These are phyloP conservation scores for Stenotaenia linearis DNA, from an alignment of 2,888 invertebrate species.

Conservation along the genomic window DNA sequence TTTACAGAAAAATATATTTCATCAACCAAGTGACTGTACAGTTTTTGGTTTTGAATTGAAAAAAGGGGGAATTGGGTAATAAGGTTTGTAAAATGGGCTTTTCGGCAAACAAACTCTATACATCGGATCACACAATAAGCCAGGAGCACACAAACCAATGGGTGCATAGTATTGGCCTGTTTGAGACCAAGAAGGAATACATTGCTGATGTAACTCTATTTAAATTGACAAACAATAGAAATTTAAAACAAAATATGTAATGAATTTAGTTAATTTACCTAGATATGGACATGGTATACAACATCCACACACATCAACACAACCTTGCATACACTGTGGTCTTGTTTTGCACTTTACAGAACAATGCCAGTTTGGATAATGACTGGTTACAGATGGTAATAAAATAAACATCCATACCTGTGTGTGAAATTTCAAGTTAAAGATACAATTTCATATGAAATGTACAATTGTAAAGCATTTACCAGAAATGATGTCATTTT, in stretches of 20 bases:
- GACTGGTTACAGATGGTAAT: not conserved
- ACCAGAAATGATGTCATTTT: not conserved
- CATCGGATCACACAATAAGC: not conserved
- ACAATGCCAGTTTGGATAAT: not conserved
- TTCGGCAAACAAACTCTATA: not conserved
- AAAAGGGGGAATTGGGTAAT: too few species aligned
- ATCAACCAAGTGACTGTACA: not conserved
- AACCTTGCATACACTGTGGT: not conserved
- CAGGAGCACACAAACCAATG: conserved; percentile 8
- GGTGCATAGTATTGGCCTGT: not conserved
- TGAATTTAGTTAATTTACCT: not conserved
- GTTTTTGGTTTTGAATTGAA: not conserved
- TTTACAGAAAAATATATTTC: not conserved
- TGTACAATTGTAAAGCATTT: too few species aligned
- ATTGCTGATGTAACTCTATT: not conserved
- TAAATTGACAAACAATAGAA: not conserved
- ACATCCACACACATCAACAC: not conserved
- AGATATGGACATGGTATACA: not conserved
- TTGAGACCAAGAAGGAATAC: not conserved
- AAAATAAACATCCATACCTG: not conserved
- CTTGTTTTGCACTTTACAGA: not conserved
- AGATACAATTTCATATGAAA: too few species aligned
- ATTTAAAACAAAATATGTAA: not conserved
- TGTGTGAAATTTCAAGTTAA: too few species aligned
- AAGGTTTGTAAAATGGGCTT: not conserved